These are phyloP conservation scores for Epinotia bilunana DNA, from an alignment of 2,888 invertebrate genomes.

Conservation along the genomic window DNA sequence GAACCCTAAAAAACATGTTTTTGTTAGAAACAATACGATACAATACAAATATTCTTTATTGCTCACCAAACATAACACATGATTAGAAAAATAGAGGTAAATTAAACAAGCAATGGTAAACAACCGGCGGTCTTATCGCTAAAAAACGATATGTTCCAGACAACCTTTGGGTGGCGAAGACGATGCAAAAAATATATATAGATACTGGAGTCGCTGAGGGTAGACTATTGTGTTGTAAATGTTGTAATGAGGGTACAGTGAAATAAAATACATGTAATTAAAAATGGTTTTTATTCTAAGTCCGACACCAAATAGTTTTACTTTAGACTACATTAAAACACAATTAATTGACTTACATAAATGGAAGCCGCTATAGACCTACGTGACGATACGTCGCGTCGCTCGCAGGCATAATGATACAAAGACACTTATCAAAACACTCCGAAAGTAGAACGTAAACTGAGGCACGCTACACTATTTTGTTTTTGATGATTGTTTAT, in stretches of 20 bases:
- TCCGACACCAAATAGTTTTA: conserved; percentile 18
- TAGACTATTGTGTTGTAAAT: background rate
- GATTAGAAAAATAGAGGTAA: no score
- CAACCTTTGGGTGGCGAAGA: no score
- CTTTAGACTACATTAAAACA: conserved; percentile 33
- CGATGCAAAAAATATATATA: no score
- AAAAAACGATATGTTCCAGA: no score
- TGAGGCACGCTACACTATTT: background rate
- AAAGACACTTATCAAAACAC: background rate
- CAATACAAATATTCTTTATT: no score
- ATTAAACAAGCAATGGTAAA: no score
- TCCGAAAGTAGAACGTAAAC: background rate
- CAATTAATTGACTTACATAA: conserved; percentile 45
- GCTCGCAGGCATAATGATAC: background rate
- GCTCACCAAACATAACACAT: no score
- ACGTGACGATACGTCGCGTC: conserved; percentile 14
- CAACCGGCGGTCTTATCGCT: no score
- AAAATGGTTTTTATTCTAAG: conserved; percentile 31
- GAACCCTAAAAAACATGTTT: no score
- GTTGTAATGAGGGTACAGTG: background rate
- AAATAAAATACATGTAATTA: conserved; percentile 23
- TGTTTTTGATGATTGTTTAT: background rate
- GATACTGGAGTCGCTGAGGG: no score
- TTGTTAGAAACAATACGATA: no score
- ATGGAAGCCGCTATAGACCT: conserved; percentile 41